A percentile compares a stretch with the other conserved stretches of the same genome.
These are phyloP conservation scores for Gymnocypris eckloni DNA, from an alignment of 2,797 vertebrate genomes.

Conservation along the genomic window DNA sequence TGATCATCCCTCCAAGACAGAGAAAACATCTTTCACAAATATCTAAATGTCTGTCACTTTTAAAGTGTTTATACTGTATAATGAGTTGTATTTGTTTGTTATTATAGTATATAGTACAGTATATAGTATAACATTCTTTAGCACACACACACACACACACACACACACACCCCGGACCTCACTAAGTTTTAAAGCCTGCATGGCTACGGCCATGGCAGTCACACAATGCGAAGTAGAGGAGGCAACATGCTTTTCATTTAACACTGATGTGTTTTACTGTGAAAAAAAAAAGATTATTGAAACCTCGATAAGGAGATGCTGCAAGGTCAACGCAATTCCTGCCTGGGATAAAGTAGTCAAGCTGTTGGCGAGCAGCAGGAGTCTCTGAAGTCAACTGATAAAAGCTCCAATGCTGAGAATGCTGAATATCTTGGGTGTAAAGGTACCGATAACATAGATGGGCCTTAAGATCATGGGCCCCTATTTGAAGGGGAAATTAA, in stretches of 20 bases:
- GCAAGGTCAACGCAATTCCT: slow-evolving; percentile 75
- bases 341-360: slow-evolving; percentile 71
- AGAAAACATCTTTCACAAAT: too few relatives aligned
- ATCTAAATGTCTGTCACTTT: too few relatives aligned
- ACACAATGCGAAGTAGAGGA: background rate
- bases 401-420: slow-evolving; percentile 63
- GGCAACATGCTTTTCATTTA: slow-evolving; percentile 53
- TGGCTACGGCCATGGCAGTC: too few relatives aligned
- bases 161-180: too few relatives aligned
- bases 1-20: too few relatives aligned
- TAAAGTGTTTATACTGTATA: too few relatives aligned
- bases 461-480: slow-evolving; percentile 44
- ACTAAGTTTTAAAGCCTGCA: too few relatives aligned
- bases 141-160: too few relatives aligned
- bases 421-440: slow-evolving; percentile 65
- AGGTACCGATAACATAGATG: slow-evolving; percentile 48
- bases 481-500: slow-evolving; percentile 33
- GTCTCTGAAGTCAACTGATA: slow-evolving; percentile 72
- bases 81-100: too few relatives aligned
- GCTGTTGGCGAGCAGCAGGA: slow-evolving; percentile 62
- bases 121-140: too few relatives aligned
- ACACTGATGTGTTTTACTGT: slow-evolving; percentile 58
- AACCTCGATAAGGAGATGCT: slow-evolving; percentile 72
- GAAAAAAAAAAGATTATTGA: slow-evolving; percentile 66
- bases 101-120: too few relatives aligned